A percentile compares a stretch with the other conserved stretches of the same genome.
Evolutionary conservation across 2,888 invertebrate genomes (phyloP).

Genomic region (Acrobasis repandana): DNA sequence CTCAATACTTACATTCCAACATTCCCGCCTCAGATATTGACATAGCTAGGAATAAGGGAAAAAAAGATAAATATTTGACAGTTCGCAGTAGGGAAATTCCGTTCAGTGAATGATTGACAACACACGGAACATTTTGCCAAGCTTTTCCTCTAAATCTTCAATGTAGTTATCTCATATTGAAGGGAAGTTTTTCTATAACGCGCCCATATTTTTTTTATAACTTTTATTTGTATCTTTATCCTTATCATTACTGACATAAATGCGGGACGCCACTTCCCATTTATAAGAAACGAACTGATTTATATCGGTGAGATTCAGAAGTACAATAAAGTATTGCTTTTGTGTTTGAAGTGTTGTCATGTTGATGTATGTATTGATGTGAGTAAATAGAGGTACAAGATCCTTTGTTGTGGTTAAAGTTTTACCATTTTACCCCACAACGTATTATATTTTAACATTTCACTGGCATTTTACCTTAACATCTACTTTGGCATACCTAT

Average conservation of each 20-base stretch:
- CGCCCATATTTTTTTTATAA: slow-evolving; percentile 34
- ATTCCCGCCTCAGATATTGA: slow-evolving; percentile 59
- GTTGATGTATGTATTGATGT: slow-evolving; percentile 17
- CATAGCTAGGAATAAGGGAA: slow-evolving; percentile 57
- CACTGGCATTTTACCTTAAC: too few species aligned
- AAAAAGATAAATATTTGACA: slow-evolving; percentile 65
- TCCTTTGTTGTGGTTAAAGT: too few species aligned
- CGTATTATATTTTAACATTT: too few species aligned
- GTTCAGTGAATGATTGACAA: slow-evolving; percentile 60
- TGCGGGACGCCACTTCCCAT: slow-evolving; percentile 20
- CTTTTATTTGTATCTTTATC: slow-evolving; percentile 32
- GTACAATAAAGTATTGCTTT: slow-evolving; percentile 17
- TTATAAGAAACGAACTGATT: slow-evolving; percentile 23
- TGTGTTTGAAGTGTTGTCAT: slow-evolving; percentile 18
- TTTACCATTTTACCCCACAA: too few species aligned
- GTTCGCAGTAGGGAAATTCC: slow-evolving; percentile 56
- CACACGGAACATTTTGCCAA: slow-evolving; percentile 47
- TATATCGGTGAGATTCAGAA: slow-evolving; percentile 14
- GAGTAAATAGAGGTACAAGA: not conserved
- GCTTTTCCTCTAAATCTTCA: slow-evolving; percentile 46
- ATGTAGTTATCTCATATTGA: slow-evolving; percentile 44
- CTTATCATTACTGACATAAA: slow-evolving; percentile 25
- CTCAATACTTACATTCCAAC: slow-evolving; percentile 59
- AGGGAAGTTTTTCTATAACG: slow-evolving; percentile 39
- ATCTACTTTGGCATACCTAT: too few species aligned